phyloP scores from a whole-genome alignment of 2,113 vertebrate species.

The Piprites chloris region DNA sequence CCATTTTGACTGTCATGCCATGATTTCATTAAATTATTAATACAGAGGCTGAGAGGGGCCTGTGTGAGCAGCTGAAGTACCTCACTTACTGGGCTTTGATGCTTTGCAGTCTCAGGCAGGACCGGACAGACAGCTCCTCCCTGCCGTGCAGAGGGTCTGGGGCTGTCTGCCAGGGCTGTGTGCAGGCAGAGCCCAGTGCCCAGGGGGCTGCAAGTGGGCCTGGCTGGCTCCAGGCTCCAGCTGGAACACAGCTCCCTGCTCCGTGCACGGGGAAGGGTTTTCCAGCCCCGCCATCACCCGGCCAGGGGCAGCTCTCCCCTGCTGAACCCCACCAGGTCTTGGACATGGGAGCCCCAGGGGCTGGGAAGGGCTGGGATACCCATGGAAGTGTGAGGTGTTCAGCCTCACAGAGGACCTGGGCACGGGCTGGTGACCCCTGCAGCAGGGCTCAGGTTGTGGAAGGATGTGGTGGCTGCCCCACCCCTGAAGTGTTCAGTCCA shows the following conservation, averaged over 20 bases:
- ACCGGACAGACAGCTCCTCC: not conserved
- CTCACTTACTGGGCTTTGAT: not conserved
- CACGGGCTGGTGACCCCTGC: not conserved
- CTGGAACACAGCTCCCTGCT: not conserved
- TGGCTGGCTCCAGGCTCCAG: not conserved
- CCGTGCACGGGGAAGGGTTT: not conserved
- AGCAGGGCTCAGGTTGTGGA: not conserved
- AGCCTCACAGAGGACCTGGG: not conserved
- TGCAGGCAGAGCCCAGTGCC: not conserved
- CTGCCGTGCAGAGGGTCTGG: not conserved
- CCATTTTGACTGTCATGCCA: not conserved
- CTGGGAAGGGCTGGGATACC: too few species aligned
- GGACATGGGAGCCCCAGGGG: not conserved
- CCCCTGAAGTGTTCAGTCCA: not conserved
- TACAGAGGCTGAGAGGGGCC: not conserved
- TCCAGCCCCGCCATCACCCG: not conserved
- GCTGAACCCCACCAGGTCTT: not conserved
- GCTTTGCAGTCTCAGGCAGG: not conserved
- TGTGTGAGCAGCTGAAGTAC: not conserved
- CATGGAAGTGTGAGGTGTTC: not conserved
- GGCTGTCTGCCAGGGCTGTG: not conserved
- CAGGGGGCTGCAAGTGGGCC: not conserved
- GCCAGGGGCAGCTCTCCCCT: not conserved
- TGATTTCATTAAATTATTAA: conserved; percentile 18
- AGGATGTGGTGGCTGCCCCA: not conserved